Percentiles rank a stretch among this genome's conserved stretches.
These are phyloP conservation scores for Eupeodes corollae DNA, from an alignment of 1,140 invertebrate species.

Conservation along the genomic window DNA sequence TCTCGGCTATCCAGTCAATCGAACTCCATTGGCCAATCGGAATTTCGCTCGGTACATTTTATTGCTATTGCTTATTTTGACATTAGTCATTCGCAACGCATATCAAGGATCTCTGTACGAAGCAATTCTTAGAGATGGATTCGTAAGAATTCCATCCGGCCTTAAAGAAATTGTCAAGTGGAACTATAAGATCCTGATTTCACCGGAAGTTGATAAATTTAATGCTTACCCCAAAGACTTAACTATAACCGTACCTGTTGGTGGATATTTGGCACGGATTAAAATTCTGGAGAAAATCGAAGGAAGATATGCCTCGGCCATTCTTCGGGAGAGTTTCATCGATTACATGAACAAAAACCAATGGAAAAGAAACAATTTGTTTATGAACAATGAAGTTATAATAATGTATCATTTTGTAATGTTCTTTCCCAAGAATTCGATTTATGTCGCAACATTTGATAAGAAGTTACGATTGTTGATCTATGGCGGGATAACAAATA, in stretches of 20 bases:
- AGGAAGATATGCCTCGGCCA: neutral
- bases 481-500: slow-evolving; percentile 3
- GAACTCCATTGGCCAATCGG: neutral
- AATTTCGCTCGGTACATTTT: slow-evolving; percentile 9
- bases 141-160: neutral
- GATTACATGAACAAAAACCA: slow-evolving; percentile 1
- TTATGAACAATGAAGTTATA: slow-evolving; percentile 4
- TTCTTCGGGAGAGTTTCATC: neutral
- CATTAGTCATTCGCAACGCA: slow-evolving; percentile 9
- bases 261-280: neutral
- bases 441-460: neutral
- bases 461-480: neutral
- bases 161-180: neutral
- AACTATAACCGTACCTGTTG: neutral
- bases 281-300: neutral
- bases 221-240: slow-evolving; percentile 4
- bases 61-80: slow-evolving; percentile 4
- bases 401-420: slow-evolving; percentile 1
- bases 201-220: neutral
- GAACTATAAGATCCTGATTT: neutral
- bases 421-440: slow-evolving; percentile 8
- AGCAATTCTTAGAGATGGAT: neutral
- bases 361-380: slow-evolving; percentile 1
- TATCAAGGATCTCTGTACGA: slow-evolving; percentile 12
- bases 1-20: slow-evolving; percentile 9